Conservation (phyloP, 2,113 vertebrate species). For the Bubo blakistoni region DNA sequence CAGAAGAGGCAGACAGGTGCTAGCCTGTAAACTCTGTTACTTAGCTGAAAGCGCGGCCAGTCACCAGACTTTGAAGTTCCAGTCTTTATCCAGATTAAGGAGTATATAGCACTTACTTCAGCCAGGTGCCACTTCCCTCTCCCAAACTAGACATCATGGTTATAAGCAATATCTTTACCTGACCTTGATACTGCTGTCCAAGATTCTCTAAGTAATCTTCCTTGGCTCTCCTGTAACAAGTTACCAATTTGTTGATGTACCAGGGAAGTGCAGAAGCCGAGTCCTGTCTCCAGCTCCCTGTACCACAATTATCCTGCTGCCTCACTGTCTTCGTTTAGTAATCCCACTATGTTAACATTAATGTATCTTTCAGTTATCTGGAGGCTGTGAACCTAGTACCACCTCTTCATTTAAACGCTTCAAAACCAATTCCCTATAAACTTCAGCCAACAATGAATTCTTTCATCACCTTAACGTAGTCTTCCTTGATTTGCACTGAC, state of each 20-base stretch:
- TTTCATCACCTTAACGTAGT: background rate
- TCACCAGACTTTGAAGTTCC: background rate
- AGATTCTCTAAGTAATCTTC: background rate
- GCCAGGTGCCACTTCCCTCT: background rate
- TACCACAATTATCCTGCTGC: background rate
- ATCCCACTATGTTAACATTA: background rate
- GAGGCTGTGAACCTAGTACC: background rate
- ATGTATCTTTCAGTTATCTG: background rate
- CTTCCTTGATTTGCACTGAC: background rate
- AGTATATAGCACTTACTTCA: background rate
- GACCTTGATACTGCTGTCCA: accelerated
- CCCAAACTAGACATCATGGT: background rate
- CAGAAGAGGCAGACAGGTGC: background rate
- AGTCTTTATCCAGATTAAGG: background rate
- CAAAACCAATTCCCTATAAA: background rate
- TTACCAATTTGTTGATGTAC: background rate
- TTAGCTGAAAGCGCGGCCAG: background rate
- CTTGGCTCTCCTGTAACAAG: background rate
- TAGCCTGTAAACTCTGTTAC: background rate
- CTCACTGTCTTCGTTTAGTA: background rate
- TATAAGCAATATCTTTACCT: background rate
- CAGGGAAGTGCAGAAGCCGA: background rate
- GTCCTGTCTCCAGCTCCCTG: background rate
- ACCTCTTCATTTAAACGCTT: background rate
- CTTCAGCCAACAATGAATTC: background rate